Evolutionary conservation across 1,140 invertebrate species (phyloP).

Genomic region (Megalonaias nervosa): DNA sequence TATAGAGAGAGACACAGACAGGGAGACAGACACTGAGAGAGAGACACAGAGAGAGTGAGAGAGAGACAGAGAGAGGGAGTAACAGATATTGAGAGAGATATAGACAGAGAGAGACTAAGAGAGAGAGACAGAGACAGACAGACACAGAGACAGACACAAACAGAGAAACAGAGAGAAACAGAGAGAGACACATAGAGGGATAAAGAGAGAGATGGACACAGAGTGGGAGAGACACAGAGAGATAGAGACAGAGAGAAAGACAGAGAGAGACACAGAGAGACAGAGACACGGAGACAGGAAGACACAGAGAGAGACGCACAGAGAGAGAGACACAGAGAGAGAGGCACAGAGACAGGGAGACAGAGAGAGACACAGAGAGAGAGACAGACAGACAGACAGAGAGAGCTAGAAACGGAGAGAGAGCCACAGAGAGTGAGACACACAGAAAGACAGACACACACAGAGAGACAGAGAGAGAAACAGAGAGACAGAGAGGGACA

Average conservation of each 20-base stretch:
- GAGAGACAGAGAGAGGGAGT: constrained; percentile 1
- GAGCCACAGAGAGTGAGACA: background rate
- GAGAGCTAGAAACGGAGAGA: constrained; percentile 6
- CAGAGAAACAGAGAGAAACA: no score
- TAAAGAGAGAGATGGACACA: no score
- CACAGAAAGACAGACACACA: constrained; percentile 8
- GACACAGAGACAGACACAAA: constrained; percentile 11
- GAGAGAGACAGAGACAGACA: constrained; percentile 2
- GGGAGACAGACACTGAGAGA: no score
- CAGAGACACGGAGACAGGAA: no score
- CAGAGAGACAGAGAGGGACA: constrained; percentile 1
- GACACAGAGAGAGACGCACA: constrained; percentile 10
- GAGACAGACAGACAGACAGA: constrained; percentile 10
- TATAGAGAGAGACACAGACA: no score
- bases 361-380: background rate
- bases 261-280: no score
- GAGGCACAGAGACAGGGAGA: constrained; percentile 8
- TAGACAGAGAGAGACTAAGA: background rate
- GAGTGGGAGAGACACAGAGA: no score
- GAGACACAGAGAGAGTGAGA: no score
- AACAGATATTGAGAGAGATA: background rate
- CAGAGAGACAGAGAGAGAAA: background rate
- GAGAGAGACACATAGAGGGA: no score
- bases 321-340: constrained; percentile 11
- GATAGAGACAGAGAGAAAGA: no score